Conservation (phyloP, 2,888 invertebrate species). For the Teleogryllus oceanicus region DNA sequence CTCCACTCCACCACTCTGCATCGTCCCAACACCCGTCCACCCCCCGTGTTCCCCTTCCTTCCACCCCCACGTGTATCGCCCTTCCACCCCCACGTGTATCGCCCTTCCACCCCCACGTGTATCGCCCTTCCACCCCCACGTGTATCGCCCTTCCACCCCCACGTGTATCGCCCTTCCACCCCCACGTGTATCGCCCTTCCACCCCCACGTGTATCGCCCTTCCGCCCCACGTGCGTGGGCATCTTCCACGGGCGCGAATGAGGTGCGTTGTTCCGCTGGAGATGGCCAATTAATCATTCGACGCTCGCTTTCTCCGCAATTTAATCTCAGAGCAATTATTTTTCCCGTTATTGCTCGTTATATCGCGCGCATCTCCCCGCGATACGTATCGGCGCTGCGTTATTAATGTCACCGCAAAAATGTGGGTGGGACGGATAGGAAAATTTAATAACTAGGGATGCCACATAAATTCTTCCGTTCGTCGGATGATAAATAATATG, state of each 20-base stretch:
- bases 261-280: background rate
- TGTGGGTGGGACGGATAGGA: background rate
- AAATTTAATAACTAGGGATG: background rate
- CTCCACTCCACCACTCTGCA: too few species aligned
- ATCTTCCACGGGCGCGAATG: background rate
- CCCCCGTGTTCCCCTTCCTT: too few species aligned
- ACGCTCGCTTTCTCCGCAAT: background rate
- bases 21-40: too few species aligned
- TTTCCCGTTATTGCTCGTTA: constrained; percentile 11
- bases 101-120: too few species aligned
- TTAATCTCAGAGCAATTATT: background rate
- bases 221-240: too few species aligned
- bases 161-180: too few species aligned
- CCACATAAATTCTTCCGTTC: background rate
- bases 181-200: too few species aligned
- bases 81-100: too few species aligned
- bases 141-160: too few species aligned
- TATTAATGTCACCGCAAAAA: constrained; percentile 3
- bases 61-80: too few species aligned
- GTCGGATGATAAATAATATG: background rate
- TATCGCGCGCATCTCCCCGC: background rate
- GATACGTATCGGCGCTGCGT: background rate
- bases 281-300: background rate
- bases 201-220: too few species aligned
- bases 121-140: too few species aligned